Evolutionary conservation across 1,140 invertebrate species (phyloP).

Genomic region (Ephestia elutella): DNA sequence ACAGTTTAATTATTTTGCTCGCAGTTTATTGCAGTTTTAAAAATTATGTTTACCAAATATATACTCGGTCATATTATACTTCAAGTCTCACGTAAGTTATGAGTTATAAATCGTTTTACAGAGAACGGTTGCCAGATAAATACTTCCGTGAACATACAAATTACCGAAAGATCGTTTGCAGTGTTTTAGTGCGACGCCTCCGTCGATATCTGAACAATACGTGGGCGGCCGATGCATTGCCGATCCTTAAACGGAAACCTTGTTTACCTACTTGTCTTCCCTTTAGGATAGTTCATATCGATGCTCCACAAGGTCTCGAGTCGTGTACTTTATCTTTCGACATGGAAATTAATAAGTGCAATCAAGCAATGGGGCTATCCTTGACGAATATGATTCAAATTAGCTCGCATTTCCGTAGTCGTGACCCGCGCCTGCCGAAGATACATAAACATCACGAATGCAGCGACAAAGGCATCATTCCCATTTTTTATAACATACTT

Average conservation of each 20-base stretch:
- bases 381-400: constrained; percentile 34
- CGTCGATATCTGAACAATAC: constrained; percentile 46
- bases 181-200: constrained; percentile 52
- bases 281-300: constrained; percentile 54
- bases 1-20: constrained; percentile 7
- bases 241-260: constrained; percentile 57
- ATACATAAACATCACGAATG: constrained; percentile 25
- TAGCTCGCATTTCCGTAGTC: constrained; percentile 31
- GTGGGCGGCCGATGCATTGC: constrained; percentile 63
- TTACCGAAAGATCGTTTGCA: constrained; percentile 58
- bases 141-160: constrained; percentile 55
- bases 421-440: constrained; percentile 24
- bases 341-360: constrained; percentile 25
- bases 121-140: constrained; percentile 39
- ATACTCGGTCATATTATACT: neutral
- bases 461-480: constrained; percentile 20
- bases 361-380: constrained; percentile 22
- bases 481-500: constrained; percentile 35
- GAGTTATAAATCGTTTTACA: constrained; percentile 44
- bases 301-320: constrained; percentile 34
- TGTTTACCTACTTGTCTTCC: constrained; percentile 58
- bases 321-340: constrained; percentile 38
- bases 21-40: constrained; percentile 6
- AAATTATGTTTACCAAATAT: constrained; percentile 1
- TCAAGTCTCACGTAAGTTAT: constrained; percentile 34